phyloP scores from a whole-genome alignment of 2,888 invertebrate genomes.

The Autographa gamma region DNA sequence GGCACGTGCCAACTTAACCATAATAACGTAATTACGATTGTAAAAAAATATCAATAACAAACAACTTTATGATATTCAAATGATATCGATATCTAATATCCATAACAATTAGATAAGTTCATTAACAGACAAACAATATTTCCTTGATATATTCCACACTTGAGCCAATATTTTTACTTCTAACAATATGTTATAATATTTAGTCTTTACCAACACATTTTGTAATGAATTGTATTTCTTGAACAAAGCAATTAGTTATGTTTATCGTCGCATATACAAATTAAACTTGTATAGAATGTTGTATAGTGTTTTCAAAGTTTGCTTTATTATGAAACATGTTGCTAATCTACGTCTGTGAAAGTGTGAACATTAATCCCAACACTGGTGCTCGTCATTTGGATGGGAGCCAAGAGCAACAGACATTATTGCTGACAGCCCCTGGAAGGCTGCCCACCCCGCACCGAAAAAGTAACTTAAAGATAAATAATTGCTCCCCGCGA shows the following conservation, averaged over 20 bases:
- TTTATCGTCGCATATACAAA: neutral
- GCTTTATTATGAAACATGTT: conserved; percentile 11
- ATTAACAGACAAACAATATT: neutral
- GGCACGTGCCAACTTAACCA: too few species aligned
- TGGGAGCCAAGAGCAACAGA: conserved; percentile 37
- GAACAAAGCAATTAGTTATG: neutral
- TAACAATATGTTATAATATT: neutral
- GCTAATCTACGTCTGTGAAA: conserved; percentile 35
- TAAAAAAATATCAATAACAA: neutral
- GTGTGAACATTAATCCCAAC: conserved; percentile 48
- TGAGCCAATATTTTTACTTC: neutral
- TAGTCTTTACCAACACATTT: too few species aligned
- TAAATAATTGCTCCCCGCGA: conserved; percentile 41
- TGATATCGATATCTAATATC: neutral
- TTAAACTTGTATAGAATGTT: neutral
- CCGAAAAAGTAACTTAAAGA: conserved; percentile 47
- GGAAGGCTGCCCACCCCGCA: conserved; percentile 48
- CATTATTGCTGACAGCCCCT: conserved; percentile 46
- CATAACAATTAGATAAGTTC: neutral
- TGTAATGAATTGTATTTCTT: neutral
- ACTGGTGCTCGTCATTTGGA: conserved; percentile 42
- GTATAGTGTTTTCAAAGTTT: neutral
- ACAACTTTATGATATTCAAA: neutral
- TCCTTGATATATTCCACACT: neutral
- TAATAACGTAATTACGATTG: too few species aligned